Evolutionary conservation across 2,888 invertebrate species (phyloP), one percentile per base, ranked within the genome.

Genomic region (Drosophila quasianomalipes): DNA sequence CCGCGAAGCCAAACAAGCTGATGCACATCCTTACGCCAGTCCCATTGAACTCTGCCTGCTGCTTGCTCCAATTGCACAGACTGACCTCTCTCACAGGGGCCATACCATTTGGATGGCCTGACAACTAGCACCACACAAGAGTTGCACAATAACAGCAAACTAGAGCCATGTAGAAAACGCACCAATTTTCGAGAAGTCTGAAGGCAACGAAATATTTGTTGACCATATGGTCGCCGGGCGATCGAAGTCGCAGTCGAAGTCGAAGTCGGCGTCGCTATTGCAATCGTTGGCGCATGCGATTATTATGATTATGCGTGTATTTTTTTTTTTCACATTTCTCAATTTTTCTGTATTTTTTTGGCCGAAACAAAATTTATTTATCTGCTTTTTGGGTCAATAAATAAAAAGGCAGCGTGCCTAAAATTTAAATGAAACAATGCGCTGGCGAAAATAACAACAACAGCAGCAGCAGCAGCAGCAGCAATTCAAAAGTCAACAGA

Each of bases 321-420:
- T 70, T 55, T 47, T 28, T 26, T 12, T 69, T 72, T 69, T 47
- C 26, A 4, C 47, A 47, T 47, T 47, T 47, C 47, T 47, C 47
- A 47, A 16, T 47, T 47, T 47, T 47, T 47, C 16, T 9, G 26
- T 47, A 47, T 77, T 58, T 74, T 66, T 66, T 75, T 67, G 66
- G 70, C 64, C 65, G 68, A 70, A 83, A 78, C 67, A 76, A 75
- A 80, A 84, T 82, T 81, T 88, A 83, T 90, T 86, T 85, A 83
- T 90, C 84, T 87, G 87, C 57, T 88, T 85, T 86, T 83, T 86
- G 81, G 85, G 90, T 86, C 85, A 86, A 86, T 86, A 86, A 86
- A 85, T 85, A 64, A 85, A 74, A 74, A 69, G 77, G 74, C 87
- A 78, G 83, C 88, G 88, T 86, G 85, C 90, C 90, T 81, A 81